phyloP scores from a whole-genome alignment of 2,113 vertebrate species.

The Lathamus discolor region DNA sequence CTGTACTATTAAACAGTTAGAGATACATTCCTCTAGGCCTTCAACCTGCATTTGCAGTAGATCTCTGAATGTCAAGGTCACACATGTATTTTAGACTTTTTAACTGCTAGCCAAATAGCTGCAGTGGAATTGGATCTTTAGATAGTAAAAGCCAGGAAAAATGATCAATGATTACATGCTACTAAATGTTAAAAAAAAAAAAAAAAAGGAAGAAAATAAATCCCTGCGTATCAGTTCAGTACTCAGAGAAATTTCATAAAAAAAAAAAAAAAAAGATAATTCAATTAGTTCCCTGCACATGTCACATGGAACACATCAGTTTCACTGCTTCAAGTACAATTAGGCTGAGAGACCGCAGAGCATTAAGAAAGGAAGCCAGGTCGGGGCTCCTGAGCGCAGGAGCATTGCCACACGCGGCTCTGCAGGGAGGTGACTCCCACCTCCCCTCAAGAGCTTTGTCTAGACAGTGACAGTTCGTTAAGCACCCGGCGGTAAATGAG shows the following conservation, averaged over 20 bases:
- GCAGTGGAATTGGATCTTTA: background rate
- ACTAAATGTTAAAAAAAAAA: background rate
- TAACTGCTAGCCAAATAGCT: background rate
- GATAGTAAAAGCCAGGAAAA: background rate
- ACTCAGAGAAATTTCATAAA: conserved; percentile 12
- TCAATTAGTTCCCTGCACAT: conserved; percentile 19
- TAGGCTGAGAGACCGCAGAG: background rate
- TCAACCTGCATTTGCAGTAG: background rate
- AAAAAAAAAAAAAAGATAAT: background rate
- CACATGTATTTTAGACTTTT: background rate
- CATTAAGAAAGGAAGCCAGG: background rate
- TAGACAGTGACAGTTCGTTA: background rate
- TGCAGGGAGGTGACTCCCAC: background rate
- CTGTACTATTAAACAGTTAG: background rate
- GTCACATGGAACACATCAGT: conserved; percentile 6
- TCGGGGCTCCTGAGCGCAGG: background rate
- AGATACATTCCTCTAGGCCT: background rate
- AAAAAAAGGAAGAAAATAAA: conserved; percentile 15
- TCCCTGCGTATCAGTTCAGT: background rate
- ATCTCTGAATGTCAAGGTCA: background rate
- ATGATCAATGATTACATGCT: background rate
- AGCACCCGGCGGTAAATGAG: background rate
- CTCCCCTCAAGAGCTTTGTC: background rate
- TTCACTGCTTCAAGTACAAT: conserved; percentile 44
- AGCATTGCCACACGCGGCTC: background rate